Percentiles rank a stretch among this genome's conserved stretches.
These are phyloP conservation scores for Trachelus troglodyta DNA, from an alignment of 2,888 invertebrate species.

Conservation along the genomic window DNA sequence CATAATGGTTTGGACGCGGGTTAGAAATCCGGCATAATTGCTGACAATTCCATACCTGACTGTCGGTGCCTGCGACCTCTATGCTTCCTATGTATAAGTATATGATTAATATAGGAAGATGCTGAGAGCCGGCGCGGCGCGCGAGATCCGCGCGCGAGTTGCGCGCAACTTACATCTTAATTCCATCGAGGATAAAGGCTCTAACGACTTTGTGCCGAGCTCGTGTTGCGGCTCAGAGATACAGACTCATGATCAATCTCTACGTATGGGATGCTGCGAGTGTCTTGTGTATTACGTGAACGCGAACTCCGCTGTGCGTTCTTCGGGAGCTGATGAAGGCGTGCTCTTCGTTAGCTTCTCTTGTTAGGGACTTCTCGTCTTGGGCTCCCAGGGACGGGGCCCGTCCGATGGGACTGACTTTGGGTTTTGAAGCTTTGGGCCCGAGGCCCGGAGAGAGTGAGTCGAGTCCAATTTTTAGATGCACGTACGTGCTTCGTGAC, in stretches of 20 bases:
- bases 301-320: constrained; percentile 2
- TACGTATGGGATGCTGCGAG: too few relatives aligned
- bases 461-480: too few relatives aligned
- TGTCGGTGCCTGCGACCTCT: not conserved
- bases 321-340: constrained; percentile 28
- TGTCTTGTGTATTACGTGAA: not conserved
- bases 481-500: too few relatives aligned
- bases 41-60: constrained; percentile 16
- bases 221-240: not conserved
- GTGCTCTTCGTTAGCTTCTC: constrained; percentile 43
- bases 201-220: constrained; percentile 22
- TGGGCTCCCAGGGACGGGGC: too few relatives aligned
- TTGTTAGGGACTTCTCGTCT: constrained; percentile 29
- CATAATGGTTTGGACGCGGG: constrained; percentile 3
- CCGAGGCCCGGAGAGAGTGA: too few relatives aligned
- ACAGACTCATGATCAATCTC: too few relatives aligned
- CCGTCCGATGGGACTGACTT: too few relatives aligned
- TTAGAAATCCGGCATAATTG: constrained; percentile 12
- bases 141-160: constrained; percentile 7
- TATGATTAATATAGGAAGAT: constrained; percentile 22
- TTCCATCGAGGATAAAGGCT: constrained; percentile 29
- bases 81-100: constrained; percentile 8
- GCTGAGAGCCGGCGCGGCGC: not conserved
- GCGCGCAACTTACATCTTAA: constrained; percentile 34
- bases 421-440: too few relatives aligned